Percentiles rank a stretch among this genome's conserved stretches.
These are phyloP conservation scores for Caretta caretta DNA, from an alignment of 2,113 vertebrate genomes.

Conservation along the genomic window DNA sequence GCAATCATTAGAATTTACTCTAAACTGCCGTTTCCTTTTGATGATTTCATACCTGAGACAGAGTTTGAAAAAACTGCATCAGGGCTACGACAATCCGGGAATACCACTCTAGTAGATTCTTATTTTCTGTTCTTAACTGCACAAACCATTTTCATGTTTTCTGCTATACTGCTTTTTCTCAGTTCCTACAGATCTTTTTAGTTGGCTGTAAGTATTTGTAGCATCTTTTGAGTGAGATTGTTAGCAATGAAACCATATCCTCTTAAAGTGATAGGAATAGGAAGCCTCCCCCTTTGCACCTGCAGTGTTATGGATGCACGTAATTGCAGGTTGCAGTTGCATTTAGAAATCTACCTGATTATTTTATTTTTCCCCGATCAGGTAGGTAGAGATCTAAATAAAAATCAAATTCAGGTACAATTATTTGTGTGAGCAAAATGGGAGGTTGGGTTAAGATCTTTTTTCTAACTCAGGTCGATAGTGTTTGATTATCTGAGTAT, in stretches of 20 bases:
- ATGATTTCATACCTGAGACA: slow-evolving; percentile 1
- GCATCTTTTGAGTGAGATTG: background rate
- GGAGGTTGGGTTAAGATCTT: background rate
- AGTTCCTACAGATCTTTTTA: background rate
- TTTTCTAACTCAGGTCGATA: background rate
- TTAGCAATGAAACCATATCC: background rate
- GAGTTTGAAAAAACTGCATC: slow-evolving; percentile 23
- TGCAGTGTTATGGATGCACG: background rate
- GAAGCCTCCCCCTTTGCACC: background rate
- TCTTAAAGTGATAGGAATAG: background rate
- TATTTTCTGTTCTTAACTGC: background rate
- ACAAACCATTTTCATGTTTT: background rate
- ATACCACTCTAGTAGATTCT: background rate
- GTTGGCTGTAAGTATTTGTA: background rate
- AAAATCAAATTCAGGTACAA: background rate
- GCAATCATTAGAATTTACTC: background rate
- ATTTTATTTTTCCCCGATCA: background rate
- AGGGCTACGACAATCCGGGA: background rate
- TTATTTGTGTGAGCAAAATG: background rate
- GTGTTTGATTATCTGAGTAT: background rate
- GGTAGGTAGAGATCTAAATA: background rate
- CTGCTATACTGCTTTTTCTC: background rate
- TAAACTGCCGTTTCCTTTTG: background rate
- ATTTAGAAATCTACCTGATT: background rate
- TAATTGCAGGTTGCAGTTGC: background rate